Evolutionary conservation across 2,888 invertebrate species (phyloP).

Genomic region (Scrobipalpa costella): DNA sequence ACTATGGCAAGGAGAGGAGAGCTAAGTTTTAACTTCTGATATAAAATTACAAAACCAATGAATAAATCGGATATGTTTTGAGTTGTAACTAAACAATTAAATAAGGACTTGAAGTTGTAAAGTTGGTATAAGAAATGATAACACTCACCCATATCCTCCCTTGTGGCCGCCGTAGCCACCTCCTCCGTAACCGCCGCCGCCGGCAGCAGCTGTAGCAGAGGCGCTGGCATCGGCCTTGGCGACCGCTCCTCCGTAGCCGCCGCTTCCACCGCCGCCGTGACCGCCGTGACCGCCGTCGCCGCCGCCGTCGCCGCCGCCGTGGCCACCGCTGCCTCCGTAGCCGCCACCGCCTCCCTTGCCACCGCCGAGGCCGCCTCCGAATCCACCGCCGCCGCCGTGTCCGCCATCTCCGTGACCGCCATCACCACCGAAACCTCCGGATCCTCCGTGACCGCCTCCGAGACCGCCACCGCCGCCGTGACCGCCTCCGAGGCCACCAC

Average conservation of each 20-base stretch:
- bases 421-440: constrained; percentile 23
- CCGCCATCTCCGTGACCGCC: constrained; percentile 19
- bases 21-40: too few relatives aligned
- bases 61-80: too few relatives aligned
- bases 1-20: too few relatives aligned
- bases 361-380: constrained; percentile 36
- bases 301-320: constrained; percentile 36
- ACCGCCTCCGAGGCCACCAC: constrained; percentile 36
- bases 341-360: constrained; percentile 36
- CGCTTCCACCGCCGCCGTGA: constrained; percentile 34
- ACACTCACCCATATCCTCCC: constrained; percentile 51
- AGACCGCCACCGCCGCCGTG: constrained; percentile 27
- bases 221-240: constrained; percentile 37
- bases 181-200: constrained; percentile 33
- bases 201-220: constrained; percentile 14
- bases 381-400: constrained; percentile 29
- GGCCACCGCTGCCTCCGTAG: constrained; percentile 33
- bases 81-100: too few relatives aligned
- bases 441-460: constrained; percentile 17
- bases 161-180: constrained; percentile 43
- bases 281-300: constrained; percentile 33
- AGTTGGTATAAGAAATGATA: background rate
- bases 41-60: too few relatives aligned
- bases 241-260: constrained; percentile 33
- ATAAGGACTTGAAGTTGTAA: too few relatives aligned